Base-by-base conservation (phyloP, 2,797 vertebrate genomes). In the Pygocentrus nattereri region DNA sequence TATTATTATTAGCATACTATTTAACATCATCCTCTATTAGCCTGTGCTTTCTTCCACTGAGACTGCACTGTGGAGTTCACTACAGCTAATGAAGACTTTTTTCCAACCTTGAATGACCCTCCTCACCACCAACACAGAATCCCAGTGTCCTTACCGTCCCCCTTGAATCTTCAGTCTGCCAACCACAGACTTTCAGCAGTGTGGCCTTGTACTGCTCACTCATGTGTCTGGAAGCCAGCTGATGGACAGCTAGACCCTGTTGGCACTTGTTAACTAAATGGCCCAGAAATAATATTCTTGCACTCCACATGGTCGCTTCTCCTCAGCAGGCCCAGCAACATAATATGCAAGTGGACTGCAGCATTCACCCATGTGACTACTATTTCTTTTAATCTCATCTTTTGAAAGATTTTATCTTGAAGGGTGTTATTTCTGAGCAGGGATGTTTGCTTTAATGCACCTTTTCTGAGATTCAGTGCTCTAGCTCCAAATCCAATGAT, bases 281-380 rank as follows among this genome's bases (percentile, higher is more conserved):
- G 23, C 69, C 30, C 50, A 23, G 44, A 30, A 72, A 54, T 72
- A 25, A 72, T 30, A 54, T 12, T 72, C 25, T 31, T 5, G 49
- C 69, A 72, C 15, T 50, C 69, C 44, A 71, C 69, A 67, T n/a
- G 64, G 31, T 31, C 34, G n/a, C 64, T 67, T 62, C 15, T 65
- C 31, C 34, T 19, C 4, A 31, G 11, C 3, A 30, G 15, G 27
- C 3, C 25, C 12, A 5, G 5, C 15, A 16, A 19, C 16, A 31
- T 31, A 41, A 10, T 11, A 34, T 38, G 15, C n/a, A 27, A 31
- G 19, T 12, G 50, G 49, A 54, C 30, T n/a, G 3, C 10, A 56
- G 18, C 19, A 23, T 11, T 71, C 69, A 21, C 15, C 16, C 7
- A 52, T 70, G 12, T 71, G n/a, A 19, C 49, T 21, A 31, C 18